phyloP scores from a whole-genome alignment of 2,797 vertebrate genomes.

The Artibeus lituratus region DNA sequence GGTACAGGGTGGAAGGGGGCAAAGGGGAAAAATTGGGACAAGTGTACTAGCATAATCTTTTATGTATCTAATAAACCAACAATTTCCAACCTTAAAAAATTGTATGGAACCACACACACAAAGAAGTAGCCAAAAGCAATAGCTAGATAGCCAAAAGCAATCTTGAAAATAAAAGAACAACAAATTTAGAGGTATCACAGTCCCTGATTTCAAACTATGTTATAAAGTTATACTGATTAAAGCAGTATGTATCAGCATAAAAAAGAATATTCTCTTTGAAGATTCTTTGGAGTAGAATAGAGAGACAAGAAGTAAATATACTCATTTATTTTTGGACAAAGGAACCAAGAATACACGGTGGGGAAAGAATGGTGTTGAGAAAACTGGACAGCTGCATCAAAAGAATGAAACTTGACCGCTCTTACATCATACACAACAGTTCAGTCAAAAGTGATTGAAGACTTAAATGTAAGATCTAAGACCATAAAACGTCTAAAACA shows the following conservation, averaged over 20 bases:
- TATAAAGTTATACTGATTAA: neutral
- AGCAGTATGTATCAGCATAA: neutral
- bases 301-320: neutral
- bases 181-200: neutral
- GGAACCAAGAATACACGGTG: neutral
- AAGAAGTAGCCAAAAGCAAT: neutral
- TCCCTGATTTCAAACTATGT: neutral
- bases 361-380: neutral
- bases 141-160: neutral
- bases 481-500: neutral
- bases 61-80: neutral
- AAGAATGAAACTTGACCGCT: neutral
- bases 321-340: neutral
- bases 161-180: neutral
- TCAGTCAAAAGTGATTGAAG: neutral
- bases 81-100: neutral
- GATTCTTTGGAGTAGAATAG: neutral
- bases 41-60: neutral
- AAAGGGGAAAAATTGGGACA: neutral
- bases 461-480: neutral
- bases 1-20: neutral
- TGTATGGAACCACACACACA: neutral
- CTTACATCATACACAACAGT: neutral
- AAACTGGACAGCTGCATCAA: neutral
- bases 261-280: neutral